Evolutionary conservation across 2,113 vertebrate species (phyloP), one percentile per base, ranked within the genome.

Genomic region (Corythornis madagascariensis): DNA sequence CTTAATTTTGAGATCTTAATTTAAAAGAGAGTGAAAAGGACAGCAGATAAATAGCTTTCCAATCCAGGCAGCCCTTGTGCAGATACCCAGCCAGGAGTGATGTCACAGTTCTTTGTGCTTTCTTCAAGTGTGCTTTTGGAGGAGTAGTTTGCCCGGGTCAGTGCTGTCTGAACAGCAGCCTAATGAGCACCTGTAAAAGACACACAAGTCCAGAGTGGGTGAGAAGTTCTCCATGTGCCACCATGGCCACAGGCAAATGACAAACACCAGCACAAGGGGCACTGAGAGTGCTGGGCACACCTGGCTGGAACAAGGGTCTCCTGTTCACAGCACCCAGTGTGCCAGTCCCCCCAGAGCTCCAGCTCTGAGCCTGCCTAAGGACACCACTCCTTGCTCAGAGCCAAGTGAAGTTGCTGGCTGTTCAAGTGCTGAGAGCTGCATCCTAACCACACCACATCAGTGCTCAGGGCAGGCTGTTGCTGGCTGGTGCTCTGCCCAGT

Each of bases 371-470:
- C 45, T 22, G 20, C 8, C 63, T 50, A 47, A 19, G 61, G 31
- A 13, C 13, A 3, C 0, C 13, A 14, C 1, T 1, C 55, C 28
- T 9, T 9, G 15, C 60, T 12, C 4, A 0, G 3, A 17, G 48
- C 28, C 2, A 18, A 22, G 42, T 12, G 35, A 10, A 12, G 16
- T 19, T 19, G 15, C 33, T 60, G 18, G 17, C 56, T 74, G 26
- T 35, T 31, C 11, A 4, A 9, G 13, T 29, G 19, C 57, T 6
- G 12, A n/a, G 66, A 63, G 6, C 25, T 33, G 11, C 17, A 11
- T 16, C 16, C 19, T 13, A 28, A 8, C 33, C 16, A 29, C 38
- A 13, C 0, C 3, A 2, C 28, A 21, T 4, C 6, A 31, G 7
- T 6, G 6, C 47, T 10, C 25, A 7, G 33, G 9, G 33, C 4